phyloP scores from a whole-genome alignment of 1,140 invertebrate genomes.

The Papilio glaucus region DNA sequence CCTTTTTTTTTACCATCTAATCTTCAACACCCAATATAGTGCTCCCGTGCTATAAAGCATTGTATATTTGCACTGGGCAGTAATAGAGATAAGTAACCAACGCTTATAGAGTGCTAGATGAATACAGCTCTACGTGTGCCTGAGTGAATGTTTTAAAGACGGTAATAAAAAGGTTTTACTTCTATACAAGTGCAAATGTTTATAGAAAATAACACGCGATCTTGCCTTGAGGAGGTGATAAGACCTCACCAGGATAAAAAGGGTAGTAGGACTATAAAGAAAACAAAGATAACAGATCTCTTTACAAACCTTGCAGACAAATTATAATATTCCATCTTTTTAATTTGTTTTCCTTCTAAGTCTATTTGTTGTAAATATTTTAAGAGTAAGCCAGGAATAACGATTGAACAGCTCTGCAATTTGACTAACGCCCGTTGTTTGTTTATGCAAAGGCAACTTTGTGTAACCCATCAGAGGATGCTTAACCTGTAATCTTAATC shows the following conservation, averaged over 20 bases:
- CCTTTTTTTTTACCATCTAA: no score
- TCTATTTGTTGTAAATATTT: background rate
- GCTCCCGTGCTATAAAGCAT: no score
- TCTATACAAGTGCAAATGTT: slow-evolving; percentile 5
- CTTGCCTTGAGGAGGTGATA: background rate
- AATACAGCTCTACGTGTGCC: slow-evolving; percentile 20
- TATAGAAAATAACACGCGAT: background rate
- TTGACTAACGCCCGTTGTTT: slow-evolving; percentile 28
- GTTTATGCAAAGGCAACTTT: slow-evolving; percentile 32
- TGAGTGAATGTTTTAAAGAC: slow-evolving; percentile 31
- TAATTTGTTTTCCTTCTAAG: no score
- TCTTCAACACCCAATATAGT: no score
- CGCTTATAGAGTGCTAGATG: slow-evolving; percentile 32
- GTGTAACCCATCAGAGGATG: slow-evolving; percentile 34
- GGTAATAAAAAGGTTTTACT: slow-evolving; percentile 1
- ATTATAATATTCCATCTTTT: background rate
- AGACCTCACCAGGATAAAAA: background rate
- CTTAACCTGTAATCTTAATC: slow-evolving; percentile 51
- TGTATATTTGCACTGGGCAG: slow-evolving; percentile 58
- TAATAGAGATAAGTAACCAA: slow-evolving; percentile 36
- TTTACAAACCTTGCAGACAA: no score
- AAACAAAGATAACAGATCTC: background rate
- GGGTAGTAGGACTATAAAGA: background rate
- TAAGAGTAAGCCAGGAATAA: no score
- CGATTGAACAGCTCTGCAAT: background rate